Conservation (phyloP, 2,888 invertebrate species). For the Deilephila elpenor region DNA sequence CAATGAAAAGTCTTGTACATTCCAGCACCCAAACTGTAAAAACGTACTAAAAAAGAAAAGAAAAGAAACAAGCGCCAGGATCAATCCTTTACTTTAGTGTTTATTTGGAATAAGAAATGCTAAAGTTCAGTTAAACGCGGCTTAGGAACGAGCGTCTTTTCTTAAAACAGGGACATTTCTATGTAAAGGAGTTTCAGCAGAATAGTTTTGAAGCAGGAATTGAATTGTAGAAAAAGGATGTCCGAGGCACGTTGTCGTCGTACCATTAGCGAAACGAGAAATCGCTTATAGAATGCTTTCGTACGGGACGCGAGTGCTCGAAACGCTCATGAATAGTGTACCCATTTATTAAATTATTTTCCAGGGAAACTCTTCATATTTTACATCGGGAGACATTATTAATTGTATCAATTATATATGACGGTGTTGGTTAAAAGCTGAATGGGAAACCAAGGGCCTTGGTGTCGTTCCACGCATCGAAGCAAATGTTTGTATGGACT, state of each 20-base stretch:
- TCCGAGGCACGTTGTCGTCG: slow-evolving; percentile 49
- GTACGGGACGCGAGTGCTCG: not conserved
- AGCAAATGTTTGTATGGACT: too few species aligned
- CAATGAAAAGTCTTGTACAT: too few species aligned
- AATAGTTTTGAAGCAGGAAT: slow-evolving; percentile 46
- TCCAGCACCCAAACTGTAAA: not conserved
- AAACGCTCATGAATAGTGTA: slow-evolving; percentile 34
- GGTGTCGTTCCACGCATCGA: too few species aligned
- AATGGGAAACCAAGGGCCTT: too few species aligned
- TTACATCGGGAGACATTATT: not conserved
- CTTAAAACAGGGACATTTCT: slow-evolving; percentile 41
- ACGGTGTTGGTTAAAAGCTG: too few species aligned
- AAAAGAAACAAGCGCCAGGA: not conserved
- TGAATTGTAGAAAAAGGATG: slow-evolving; percentile 53
- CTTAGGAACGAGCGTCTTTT: slow-evolving; percentile 27
- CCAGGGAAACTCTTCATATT: not conserved
- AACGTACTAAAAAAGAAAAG: not conserved
- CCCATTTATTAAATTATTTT: slow-evolving; percentile 5
- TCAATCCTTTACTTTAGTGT: not conserved
- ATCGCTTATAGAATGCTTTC: slow-evolving; percentile 41
- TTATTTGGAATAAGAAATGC: slow-evolving; percentile 20
- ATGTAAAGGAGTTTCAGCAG: slow-evolving; percentile 47
- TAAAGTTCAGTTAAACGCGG: slow-evolving; percentile 28
- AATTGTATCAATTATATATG: not conserved
- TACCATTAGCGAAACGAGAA: slow-evolving; percentile 61